Percentiles rank a stretch among this genome's conserved stretches.
These are phyloP conservation scores for Sarcoramphus papa DNA, from an alignment of 2,797 vertebrate genomes.

Conservation along the genomic window DNA sequence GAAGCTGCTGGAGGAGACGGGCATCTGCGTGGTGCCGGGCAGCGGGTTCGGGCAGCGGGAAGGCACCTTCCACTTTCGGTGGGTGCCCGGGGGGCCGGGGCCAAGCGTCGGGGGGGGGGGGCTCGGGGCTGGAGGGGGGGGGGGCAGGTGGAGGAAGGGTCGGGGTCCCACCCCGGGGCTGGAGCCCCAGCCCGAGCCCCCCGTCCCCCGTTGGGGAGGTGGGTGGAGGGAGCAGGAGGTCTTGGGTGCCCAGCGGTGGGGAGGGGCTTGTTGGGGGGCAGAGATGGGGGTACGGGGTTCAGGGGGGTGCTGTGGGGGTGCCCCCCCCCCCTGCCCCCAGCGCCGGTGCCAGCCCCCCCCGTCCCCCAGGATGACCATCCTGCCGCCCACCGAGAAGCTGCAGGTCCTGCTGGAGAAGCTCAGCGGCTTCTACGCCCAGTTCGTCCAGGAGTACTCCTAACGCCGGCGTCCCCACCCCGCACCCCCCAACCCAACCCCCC, in stretches of 20 bases:
- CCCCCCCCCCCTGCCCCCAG: no score
- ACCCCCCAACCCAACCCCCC: no score
- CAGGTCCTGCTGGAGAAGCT: conserved; percentile 82
- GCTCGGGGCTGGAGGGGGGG: not conserved
- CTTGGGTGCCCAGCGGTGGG: not conserved
- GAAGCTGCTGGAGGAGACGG: conserved; percentile 86
- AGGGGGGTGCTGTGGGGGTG: no score
- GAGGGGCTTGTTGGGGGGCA: no score
- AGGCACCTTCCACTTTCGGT: conserved; percentile 93
- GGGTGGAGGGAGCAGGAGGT: no score
- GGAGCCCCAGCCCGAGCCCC: no score
- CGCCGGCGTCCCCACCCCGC: no score
- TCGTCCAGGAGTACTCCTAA: conserved; percentile 81
- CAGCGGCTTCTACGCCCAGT: conserved; percentile 78
- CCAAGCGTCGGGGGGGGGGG: no score
- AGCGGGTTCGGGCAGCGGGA: conserved; percentile 90
- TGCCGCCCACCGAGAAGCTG: conserved; percentile 84
- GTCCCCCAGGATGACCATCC: conserved; percentile 86
- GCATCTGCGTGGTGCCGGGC: conserved; percentile 90
- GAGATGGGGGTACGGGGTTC: not conserved
- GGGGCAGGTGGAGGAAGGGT: no score
- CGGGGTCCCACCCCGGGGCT: not conserved
- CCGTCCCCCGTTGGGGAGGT: no score
- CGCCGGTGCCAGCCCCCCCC: no score
- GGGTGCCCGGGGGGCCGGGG: not conserved